phyloP scores from a whole-genome alignment of 2,888 invertebrate species.

The Aspidiotus destructor region DNA sequence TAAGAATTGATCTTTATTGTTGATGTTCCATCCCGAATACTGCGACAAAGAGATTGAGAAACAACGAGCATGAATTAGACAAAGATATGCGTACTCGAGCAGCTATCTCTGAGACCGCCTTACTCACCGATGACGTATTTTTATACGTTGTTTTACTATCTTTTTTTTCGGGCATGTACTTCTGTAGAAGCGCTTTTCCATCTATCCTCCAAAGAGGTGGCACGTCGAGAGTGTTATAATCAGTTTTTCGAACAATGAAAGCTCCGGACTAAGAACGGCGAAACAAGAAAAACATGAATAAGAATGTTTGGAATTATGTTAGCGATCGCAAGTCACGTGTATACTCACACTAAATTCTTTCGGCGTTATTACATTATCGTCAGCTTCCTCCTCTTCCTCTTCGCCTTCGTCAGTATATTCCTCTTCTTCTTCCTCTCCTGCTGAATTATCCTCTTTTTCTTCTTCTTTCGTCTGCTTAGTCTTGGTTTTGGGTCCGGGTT shows the following conservation, averaged over 20 bases:
- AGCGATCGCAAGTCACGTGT: not conserved
- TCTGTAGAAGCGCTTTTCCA: slow-evolving; percentile 56
- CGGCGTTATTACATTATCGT: slow-evolving; percentile 35
- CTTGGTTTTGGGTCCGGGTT: slow-evolving; percentile 31
- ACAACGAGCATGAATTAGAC: not conserved
- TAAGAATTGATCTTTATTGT: slow-evolving; percentile 52
- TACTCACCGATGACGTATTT: slow-evolving; percentile 54
- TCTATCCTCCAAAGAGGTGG: slow-evolving; percentile 61
- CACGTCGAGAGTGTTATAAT: slow-evolving; percentile 52
- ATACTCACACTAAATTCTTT: slow-evolving; percentile 10
- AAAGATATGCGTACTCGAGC: not conserved
- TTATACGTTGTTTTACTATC: slow-evolving; percentile 51
- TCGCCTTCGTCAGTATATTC: slow-evolving; percentile 35
- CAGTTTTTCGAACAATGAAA: slow-evolving; percentile 56
- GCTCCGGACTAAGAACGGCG: slow-evolving; percentile 50
- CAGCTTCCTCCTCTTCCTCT: slow-evolving; percentile 35
- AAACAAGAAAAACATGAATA: not conserved
- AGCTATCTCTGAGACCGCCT: not conserved
- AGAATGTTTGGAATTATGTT: not conserved
- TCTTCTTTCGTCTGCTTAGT: slow-evolving; percentile 32
- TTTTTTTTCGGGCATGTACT: slow-evolving; percentile 54
- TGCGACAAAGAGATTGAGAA: slow-evolving; percentile 41
- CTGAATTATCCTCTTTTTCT: slow-evolving; percentile 34
- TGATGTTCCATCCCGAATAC: slow-evolving; percentile 54
- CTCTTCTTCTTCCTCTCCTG: slow-evolving; percentile 36